These are phyloP conservation scores for Ditylenchus dipsaci DNA, from an alignment of 1,140 invertebrate species.

Conservation along the genomic window DNA sequence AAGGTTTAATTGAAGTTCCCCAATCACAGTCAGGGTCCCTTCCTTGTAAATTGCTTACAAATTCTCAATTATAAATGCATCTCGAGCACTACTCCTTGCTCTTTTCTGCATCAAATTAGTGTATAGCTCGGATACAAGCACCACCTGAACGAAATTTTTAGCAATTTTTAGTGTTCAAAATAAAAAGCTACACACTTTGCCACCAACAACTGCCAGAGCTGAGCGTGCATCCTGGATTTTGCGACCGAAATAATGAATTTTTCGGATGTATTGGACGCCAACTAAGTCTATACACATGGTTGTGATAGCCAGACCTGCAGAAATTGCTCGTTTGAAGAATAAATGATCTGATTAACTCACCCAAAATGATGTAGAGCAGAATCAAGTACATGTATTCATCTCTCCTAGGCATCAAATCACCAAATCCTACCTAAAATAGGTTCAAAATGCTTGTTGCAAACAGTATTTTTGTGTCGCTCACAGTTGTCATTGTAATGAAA, in stretches of 20 bases:
- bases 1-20: too few relatives aligned
- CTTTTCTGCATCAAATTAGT: slow-evolving; percentile 58
- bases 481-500: slow-evolving; percentile 58
- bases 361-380: slow-evolving; percentile 55
- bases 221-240: slow-evolving; percentile 58
- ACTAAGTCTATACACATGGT: slow-evolving; percentile 58
- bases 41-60: not conserved
- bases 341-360: slow-evolving; percentile 11
- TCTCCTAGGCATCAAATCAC: slow-evolving; percentile 55
- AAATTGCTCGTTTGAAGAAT: not conserved
- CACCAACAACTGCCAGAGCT: slow-evolving; percentile 56
- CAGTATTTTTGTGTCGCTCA: not conserved
- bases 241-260: slow-evolving; percentile 57
- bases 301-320: slow-evolving; percentile 54
- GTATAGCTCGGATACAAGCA: slow-evolving; percentile 57
- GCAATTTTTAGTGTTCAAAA: not conserved
- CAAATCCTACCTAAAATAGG: slow-evolving; percentile 54
- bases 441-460: not conserved
- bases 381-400: slow-evolving; percentile 58
- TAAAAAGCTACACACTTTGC: slow-evolving; percentile 47
- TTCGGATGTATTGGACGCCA: slow-evolving; percentile 50
- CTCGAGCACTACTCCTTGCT: slow-evolving; percentile 45
- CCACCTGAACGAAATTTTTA: slow-evolving; percentile 45
- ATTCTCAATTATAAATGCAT: slow-evolving; percentile 58
- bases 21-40: too few relatives aligned